Evolutionary conservation across 2,888 invertebrate species (phyloP).

Genomic region (Scaptomyza parva): DNA sequence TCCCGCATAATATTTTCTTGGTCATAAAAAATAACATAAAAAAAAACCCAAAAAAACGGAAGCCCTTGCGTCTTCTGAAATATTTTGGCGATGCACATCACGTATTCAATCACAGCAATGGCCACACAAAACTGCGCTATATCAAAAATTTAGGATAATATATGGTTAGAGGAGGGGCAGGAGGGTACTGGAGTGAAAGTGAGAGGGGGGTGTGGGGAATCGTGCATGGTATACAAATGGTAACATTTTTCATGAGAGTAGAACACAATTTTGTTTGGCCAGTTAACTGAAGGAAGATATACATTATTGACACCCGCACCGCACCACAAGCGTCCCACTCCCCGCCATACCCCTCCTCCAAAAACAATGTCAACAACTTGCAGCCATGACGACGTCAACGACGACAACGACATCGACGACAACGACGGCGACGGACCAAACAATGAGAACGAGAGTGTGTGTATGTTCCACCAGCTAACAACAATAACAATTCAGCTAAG

Average conservation of each 20-base stretch:
- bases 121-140: conserved; percentile 80
- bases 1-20: conserved; percentile 18
- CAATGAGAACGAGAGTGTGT: conserved; percentile 30
- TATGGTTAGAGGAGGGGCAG: background rate
- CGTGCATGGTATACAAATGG: conserved; percentile 76
- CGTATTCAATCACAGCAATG: conserved; percentile 80
- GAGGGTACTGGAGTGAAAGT: conserved; percentile 24
- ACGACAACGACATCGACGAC: conserved; percentile 52
- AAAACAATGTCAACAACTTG: conserved; percentile 80
- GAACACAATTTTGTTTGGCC: conserved; percentile 37
- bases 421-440: conserved; percentile 27
- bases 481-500: conserved; percentile 27
- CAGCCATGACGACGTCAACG: conserved; percentile 73
- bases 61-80: conserved; percentile 57
- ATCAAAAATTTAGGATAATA: conserved; percentile 73
- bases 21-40: conserved; percentile 61
- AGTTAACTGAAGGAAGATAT: conserved; percentile 59
- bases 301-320: conserved; percentile 75
- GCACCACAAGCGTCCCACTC: too few species aligned
- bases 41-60: too few species aligned
- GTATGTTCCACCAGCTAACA: conserved; percentile 35
- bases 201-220: too few species aligned
- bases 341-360: too few species aligned
- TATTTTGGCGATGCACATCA: conserved; percentile 56
- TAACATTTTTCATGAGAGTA: conserved; percentile 55